Evolutionary conservation across 2,888 invertebrate species (phyloP).

Genomic region (Heteromurus nitidus): DNA sequence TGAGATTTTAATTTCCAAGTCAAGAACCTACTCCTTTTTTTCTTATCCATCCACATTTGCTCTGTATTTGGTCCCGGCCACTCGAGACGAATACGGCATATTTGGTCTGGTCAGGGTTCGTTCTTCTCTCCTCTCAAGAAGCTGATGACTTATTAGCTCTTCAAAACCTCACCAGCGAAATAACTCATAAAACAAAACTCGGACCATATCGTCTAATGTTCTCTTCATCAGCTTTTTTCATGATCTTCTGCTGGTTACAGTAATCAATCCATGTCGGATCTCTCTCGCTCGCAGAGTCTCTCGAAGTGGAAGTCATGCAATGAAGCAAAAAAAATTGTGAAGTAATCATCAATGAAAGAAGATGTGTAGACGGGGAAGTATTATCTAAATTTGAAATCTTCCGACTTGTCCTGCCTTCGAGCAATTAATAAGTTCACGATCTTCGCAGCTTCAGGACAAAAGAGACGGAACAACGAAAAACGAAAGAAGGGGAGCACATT

Average conservation of each 20-base stretch:
- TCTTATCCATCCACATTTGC: not conserved
- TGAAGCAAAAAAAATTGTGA: not conserved
- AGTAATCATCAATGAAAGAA: conserved; percentile 2
- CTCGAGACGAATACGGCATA: too few relatives aligned
- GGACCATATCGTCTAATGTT: too few relatives aligned
- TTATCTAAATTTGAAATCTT: conserved; percentile 32
- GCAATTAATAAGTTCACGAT: conserved; percentile 61
- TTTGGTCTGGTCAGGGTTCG: conserved; percentile 28
- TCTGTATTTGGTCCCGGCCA: too few relatives aligned
- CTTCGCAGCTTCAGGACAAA: conserved; percentile 9
- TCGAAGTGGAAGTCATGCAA: conserved; percentile 1
- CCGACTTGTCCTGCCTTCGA: conserved; percentile 34
- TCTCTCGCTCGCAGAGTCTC: not conserved
- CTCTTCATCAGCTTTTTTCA: too few relatives aligned
- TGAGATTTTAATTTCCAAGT: not conserved
- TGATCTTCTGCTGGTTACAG: not conserved
- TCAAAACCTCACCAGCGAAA: conserved; percentile 8
- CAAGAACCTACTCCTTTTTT: conserved; percentile 20
- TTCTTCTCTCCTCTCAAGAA: not conserved
- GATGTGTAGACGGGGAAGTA: not conserved
- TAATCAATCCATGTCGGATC: conserved; percentile 51
- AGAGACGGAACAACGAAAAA: conserved; percentile 18
- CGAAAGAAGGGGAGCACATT: conserved; percentile 47
- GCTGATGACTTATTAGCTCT: not conserved
- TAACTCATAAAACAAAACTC: too few relatives aligned